These are phyloP conservation scores for Gari tellinella DNA, from an alignment of 2,888 invertebrate species.

Conservation along the genomic window DNA sequence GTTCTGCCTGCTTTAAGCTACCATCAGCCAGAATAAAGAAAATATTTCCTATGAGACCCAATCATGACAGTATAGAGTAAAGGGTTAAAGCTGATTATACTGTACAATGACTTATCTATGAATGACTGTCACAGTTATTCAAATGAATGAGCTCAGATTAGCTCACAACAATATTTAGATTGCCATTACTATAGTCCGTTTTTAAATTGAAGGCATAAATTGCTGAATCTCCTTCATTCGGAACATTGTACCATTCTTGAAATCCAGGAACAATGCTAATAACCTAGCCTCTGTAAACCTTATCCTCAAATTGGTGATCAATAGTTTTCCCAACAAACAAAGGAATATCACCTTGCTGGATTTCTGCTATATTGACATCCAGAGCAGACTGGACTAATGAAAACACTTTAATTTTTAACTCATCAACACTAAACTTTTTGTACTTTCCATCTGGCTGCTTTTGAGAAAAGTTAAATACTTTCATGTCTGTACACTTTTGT, in stretches of 20 bases:
- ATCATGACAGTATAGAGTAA: too few relatives aligned
- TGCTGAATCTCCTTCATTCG: slow-evolving; percentile 24
- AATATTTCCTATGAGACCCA: too few relatives aligned
- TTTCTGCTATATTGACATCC: not conserved
- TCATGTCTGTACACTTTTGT: slow-evolving; percentile 31
- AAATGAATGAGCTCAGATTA: too few relatives aligned
- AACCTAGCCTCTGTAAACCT: slow-evolving; percentile 20
- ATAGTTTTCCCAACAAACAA: slow-evolving; percentile 3
- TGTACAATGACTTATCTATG: too few relatives aligned
- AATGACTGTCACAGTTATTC: too few relatives aligned
- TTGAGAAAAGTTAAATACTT: slow-evolving; percentile 27
- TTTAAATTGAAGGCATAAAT: slow-evolving; percentile 36
- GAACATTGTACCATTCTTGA: slow-evolving; percentile 32
- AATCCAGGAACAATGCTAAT: slow-evolving; percentile 35
- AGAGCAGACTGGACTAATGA: not conserved
- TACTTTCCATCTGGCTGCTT: slow-evolving; percentile 33
- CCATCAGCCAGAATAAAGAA: too few relatives aligned
- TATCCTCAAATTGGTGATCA: slow-evolving; percentile 4
- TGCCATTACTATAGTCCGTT: slow-evolving; percentile 25
- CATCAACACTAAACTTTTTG: slow-evolving; percentile 14
- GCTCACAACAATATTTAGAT: too few relatives aligned
- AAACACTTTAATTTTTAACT: slow-evolving; percentile 13
- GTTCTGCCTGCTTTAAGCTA: too few relatives aligned
- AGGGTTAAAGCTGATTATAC: too few relatives aligned
- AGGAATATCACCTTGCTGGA: not conserved